Evolutionary conservation across 2,888 invertebrate genomes (phyloP).

Genomic region (Macaria notata): DNA sequence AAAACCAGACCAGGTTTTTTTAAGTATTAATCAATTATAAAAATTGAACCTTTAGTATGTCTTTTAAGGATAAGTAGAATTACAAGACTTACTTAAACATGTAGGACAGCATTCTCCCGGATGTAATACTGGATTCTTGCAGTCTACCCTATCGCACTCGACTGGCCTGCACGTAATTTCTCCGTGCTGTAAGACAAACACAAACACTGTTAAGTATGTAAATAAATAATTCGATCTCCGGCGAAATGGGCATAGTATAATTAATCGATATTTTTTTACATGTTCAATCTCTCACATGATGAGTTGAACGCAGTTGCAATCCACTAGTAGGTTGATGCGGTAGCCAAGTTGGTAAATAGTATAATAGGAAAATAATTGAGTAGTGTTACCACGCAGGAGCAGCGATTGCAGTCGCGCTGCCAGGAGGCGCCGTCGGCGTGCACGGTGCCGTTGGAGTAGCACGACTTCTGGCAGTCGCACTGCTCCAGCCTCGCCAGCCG

Average conservation of each 20-base stretch:
- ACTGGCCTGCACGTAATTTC: conserved; percentile 92
- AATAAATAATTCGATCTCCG: too few species aligned
- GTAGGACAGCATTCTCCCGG: conserved; percentile 93
- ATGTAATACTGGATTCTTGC: conserved; percentile 90
- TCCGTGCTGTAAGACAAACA: conserved; percentile 86
- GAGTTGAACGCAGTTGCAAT: too few species aligned
- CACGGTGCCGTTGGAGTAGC: conserved; percentile 90
- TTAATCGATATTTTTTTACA: too few species aligned
- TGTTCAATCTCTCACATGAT: too few species aligned
- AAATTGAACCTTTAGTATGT: too few species aligned
- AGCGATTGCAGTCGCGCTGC: conserved; percentile 92
- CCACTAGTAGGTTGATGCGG: too few species aligned
- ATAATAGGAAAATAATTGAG: background rate
- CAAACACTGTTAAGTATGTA: too few species aligned
- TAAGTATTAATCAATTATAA: too few species aligned
- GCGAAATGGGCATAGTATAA: too few species aligned
- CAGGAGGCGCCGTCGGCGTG: conserved; percentile 93
- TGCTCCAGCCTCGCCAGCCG: conserved; percentile 90
- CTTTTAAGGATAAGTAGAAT: background rate
- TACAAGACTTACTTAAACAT: conserved; percentile 88
- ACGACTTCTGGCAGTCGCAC: conserved; percentile 95
- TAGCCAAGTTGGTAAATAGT: too few species aligned
- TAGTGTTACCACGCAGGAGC: conserved; percentile 90
- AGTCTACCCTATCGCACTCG: conserved; percentile 89
- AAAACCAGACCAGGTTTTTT: too few species aligned